phyloP scores from a whole-genome alignment of 2,888 invertebrate species.

The Catocala sponsa region DNA sequence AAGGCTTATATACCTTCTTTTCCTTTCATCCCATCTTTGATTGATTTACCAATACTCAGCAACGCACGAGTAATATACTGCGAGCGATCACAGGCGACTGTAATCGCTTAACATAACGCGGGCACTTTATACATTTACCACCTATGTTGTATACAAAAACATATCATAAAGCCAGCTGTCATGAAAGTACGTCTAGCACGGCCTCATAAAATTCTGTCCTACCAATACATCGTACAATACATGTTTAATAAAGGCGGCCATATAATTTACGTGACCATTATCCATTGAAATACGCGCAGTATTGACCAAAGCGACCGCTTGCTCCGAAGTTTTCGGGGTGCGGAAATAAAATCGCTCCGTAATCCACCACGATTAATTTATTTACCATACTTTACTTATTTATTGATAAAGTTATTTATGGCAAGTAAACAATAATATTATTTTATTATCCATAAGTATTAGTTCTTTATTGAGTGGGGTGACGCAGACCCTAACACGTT shows the following conservation, averaged over 20 bases:
- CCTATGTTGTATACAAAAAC: no score
- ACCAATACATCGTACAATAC: constrained; percentile 16
- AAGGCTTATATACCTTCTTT: no score
- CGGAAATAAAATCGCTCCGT: constrained; percentile 4
- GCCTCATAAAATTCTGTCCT: not conserved
- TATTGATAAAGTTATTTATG: constrained; percentile 13
- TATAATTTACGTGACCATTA: constrained; percentile 42
- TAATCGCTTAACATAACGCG: no score
- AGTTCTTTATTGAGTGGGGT: not conserved
- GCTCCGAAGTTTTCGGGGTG: not conserved
- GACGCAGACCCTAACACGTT: no score
- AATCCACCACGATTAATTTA: not conserved
- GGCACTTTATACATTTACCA: no score
- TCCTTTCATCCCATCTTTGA: no score
- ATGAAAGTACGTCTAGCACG: not conserved
- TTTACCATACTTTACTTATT: not conserved
- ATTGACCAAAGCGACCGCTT: constrained; percentile 7
- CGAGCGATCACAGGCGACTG: no score
- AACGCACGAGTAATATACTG: no score
- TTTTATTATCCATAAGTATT: not conserved
- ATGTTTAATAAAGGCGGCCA: constrained; percentile 47
- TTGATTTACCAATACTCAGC: no score
- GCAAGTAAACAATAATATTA: not conserved
- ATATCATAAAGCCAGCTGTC: not conserved
- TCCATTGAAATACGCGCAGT: constrained; percentile 35